These are phyloP conservation scores for Cataglyphis cursor DNA, from an alignment of 2,888 invertebrate genomes.

Conservation along the genomic window DNA sequence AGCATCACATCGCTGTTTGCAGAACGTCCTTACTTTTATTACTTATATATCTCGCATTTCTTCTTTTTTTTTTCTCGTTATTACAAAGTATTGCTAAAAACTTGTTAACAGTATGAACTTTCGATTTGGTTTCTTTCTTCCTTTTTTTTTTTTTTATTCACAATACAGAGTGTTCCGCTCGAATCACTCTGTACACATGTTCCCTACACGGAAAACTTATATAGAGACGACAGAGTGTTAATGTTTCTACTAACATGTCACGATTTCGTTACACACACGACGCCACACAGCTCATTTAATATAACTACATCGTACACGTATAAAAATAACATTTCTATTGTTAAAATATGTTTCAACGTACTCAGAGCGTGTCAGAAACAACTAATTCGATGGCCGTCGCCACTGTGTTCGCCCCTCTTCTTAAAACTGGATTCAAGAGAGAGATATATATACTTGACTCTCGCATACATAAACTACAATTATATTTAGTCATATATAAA, in stretches of 20 bases:
- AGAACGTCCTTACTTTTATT: neutral
- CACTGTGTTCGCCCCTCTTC: conserved; percentile 19
- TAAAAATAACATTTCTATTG: conserved; percentile 65
- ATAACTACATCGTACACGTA: conserved; percentile 62
- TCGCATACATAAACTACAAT: conserved; percentile 55
- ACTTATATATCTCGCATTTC: neutral
- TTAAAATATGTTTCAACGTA: conserved; percentile 60
- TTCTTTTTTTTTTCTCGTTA: conserved; percentile 1
- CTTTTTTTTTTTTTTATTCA: conserved; percentile 25
- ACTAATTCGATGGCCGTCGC: conserved; percentile 51
- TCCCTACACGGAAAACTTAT: conserved; percentile 25
- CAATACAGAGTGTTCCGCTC: conserved; percentile 36
- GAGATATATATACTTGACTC: conserved; percentile 32
- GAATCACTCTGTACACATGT: conserved; percentile 39
- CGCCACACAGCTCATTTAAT: conserved; percentile 60
- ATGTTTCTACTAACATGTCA: conserved; percentile 52
- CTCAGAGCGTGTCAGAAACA: conserved; percentile 44
- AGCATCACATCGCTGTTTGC: conserved; percentile 3
- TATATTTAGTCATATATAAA: conserved; percentile 51
- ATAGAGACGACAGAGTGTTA: conserved; percentile 40
- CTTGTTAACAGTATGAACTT: conserved; percentile 45
- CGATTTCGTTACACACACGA: conserved; percentile 60
- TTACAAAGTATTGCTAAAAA: conserved; percentile 51
- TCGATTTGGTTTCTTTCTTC: conserved; percentile 32
- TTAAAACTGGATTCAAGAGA: conserved; percentile 33